Percentiles rank a stretch among this genome's conserved stretches.
phyloP scores from a whole-genome alignment of 2,888 invertebrate species.

The Heterodera filipjevi region DNA sequence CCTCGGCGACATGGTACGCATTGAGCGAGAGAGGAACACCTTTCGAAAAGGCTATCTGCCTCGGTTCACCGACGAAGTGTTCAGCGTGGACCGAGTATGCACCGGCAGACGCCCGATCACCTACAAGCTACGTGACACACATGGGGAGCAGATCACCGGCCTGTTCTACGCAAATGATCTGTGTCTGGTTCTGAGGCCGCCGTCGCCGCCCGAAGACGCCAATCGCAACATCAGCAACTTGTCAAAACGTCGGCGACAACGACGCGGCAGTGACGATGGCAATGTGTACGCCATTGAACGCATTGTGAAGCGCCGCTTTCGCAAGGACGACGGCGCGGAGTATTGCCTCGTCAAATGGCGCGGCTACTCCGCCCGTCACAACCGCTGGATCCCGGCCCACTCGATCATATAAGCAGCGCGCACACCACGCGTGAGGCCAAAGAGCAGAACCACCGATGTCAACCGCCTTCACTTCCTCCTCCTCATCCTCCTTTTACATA shows the following conservation, averaged over 20 bases:
- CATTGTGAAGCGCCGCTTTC: neutral
- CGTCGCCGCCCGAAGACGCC: no score
- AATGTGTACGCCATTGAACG: conserved; percentile 25
- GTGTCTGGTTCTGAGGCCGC: neutral
- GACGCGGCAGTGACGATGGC: neutral
- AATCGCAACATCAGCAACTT: neutral
- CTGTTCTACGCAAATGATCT: conserved; percentile 26
- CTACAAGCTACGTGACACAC: neutral
- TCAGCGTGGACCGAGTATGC: neutral
- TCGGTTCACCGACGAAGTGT: conserved; percentile 31
- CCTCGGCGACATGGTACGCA: conserved; percentile 28
- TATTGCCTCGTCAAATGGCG: conserved; percentile 26
- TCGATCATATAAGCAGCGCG: conserved; percentile 9
- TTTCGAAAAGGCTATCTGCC: conserved; percentile 35
- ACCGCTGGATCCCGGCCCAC: conserved; percentile 15
- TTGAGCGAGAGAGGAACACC: neutral
- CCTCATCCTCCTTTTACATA: conserved; percentile 13
- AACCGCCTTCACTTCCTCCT: neutral
- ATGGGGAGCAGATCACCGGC: conserved; percentile 22
- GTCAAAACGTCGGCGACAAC: no score
- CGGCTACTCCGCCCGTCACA: neutral
- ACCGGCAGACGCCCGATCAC: neutral
- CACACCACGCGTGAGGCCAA: neutral
- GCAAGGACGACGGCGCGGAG: neutral
- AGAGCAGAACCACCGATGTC: neutral